Base-by-base conservation (phyloP, 2,888 invertebrate genomes). In the Anthoptus insignis region DNA sequence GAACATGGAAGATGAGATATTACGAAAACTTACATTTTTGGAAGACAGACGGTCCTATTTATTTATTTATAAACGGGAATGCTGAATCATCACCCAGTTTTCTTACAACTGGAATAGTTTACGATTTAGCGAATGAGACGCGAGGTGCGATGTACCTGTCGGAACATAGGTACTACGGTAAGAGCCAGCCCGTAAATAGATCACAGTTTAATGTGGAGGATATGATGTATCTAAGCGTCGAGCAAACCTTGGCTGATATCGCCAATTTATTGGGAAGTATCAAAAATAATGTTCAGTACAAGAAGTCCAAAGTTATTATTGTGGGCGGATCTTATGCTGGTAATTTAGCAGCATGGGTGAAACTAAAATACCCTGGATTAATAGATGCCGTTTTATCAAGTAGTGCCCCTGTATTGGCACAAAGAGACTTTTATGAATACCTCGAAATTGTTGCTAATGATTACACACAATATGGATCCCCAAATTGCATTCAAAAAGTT, bases 291-390 rank as follows among this genome's bases (percentile, higher is more conserved):
- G 72, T 78, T 0, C 61, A 71, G 19, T 89, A 79, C 68, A 73
- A 71, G 3, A 70, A 71, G 1, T 88, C 90, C 1, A 90, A 91
- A 78, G 82, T 91, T 0, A 85, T 92, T 0, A 82, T 88, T 2
- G 77, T 91, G 19, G 92, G 91, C 32, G 90, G 91, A 9, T 91
- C 91, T 2, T 91, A 92, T 61, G 80, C 90, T 1, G 91, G 88
- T 7, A 92, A 90, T 61, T 81, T 92, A 68, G 91, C 92, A 21
- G 89, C 88, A 1, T 91, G 91, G 91, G 82, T 90, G 81, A 85
- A 78, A 70, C 68, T 87, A 2, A 50, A 87, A 0, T 91, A 91
- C 67, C 89, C 91, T 11, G 70, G 85, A n/a, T 72, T 89, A 64
- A 81, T 91, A 0, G 84, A 90, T 70, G 91, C 89, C 22, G 89